A percentile compares a stretch with the other conserved stretches of the same genome.
Conservation (phyloP, 2,113 vertebrate species). For the Excalfactoria chinensis region DNA sequence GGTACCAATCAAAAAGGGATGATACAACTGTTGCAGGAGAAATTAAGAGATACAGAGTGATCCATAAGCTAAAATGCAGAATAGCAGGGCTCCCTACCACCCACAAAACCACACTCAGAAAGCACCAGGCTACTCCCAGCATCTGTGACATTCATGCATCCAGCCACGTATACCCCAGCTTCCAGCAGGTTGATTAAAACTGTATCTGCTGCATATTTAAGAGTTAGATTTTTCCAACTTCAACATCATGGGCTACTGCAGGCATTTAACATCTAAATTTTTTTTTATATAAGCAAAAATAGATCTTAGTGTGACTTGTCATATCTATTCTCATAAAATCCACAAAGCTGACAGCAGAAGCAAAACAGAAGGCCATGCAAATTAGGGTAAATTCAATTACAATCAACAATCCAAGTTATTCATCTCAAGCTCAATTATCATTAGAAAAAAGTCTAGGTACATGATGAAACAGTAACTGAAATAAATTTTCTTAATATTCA, state of each 20-base stretch:
- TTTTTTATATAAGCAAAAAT: constrained; percentile 17
- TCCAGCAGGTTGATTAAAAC: not conserved
- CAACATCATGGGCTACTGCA: not conserved
- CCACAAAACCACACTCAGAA: not conserved
- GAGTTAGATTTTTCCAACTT: not conserved
- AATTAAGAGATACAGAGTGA: not conserved
- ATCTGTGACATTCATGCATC: not conserved
- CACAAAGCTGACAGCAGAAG: constrained; percentile 46
- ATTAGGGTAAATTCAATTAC: constrained; percentile 36
- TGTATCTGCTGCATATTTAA: not conserved
- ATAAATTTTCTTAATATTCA: constrained; percentile 17
- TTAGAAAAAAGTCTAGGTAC: constrained; percentile 5
- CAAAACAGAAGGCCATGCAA: constrained; percentile 25
- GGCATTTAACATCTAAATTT: constrained; percentile 15
- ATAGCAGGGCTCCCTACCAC: not conserved
- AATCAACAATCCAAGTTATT: constrained; percentile 24
- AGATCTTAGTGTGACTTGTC: constrained; percentile 10
- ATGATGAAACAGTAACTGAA: not conserved
- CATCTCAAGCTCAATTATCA: constrained; percentile 1
- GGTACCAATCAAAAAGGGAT: not conserved
- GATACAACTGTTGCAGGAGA: not conserved
- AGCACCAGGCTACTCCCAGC: not conserved
- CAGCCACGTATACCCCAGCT: not conserved
- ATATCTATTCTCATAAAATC: constrained; percentile 29
- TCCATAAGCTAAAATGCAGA: not conserved